phyloP scores from a whole-genome alignment of 2,113 vertebrate genomes.

The Oncorhynchus clarkii region DNA sequence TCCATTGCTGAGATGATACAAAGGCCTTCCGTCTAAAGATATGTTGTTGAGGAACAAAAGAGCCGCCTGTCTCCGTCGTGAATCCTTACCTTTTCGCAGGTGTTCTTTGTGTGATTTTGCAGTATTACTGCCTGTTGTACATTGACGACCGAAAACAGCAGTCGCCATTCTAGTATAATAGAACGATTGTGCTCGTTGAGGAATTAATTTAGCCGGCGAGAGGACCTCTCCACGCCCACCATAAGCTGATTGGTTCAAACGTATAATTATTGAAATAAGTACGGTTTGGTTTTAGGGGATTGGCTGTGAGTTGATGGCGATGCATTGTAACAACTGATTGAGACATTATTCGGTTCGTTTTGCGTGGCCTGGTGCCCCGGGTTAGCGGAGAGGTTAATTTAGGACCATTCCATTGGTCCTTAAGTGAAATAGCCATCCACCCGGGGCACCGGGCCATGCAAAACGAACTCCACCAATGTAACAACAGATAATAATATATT shows the following conservation, averaged over 20 bases:
- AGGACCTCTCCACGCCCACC: neutral
- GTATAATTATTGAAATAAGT: neutral
- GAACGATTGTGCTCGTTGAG: conserved; percentile 24
- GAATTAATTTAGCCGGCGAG: conserved; percentile 34
- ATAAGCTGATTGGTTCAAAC: conserved; percentile 43
- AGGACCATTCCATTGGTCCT: too few relatives aligned
- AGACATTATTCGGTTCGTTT: too few relatives aligned
- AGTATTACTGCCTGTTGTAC: conserved; percentile 40
- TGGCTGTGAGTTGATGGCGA: neutral
- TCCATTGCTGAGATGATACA: conserved; percentile 58
- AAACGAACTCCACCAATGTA: too few relatives aligned
- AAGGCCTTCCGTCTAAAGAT: conserved; percentile 86
- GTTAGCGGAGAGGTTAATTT: too few relatives aligned
- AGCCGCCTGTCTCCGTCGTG: conserved; percentile 84
- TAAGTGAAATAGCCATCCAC: too few relatives aligned
- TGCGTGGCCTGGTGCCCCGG: too few relatives aligned
- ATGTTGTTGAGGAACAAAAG: conserved; percentile 90
- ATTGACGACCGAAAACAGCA: conserved; percentile 74
- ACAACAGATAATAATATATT: too few relatives aligned
- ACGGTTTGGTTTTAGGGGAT: conserved; percentile 18
- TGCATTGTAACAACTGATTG: too few relatives aligned
- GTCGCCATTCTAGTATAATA: conserved; percentile 79
- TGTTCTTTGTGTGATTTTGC: conserved; percentile 62
- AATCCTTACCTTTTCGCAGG: conserved; percentile 76
- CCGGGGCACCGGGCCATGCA: too few relatives aligned